Conservation (phyloP, 92 coral and sea anemone genomes). For the Zoanthus solanderi region DNA sequence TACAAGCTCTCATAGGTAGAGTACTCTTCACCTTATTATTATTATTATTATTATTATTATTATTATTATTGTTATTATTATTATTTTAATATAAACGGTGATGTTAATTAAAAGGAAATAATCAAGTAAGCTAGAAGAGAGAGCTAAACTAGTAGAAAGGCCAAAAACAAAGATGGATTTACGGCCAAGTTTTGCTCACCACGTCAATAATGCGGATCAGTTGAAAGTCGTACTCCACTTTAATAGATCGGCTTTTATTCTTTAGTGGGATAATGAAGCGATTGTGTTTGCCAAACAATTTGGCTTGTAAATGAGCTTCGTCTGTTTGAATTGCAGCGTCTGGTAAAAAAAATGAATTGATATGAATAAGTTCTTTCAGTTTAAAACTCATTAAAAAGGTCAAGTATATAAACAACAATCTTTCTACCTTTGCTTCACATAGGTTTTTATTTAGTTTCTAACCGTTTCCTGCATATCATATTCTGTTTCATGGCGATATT, state of each 20-base stretch:
- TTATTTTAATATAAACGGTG: too few species aligned
- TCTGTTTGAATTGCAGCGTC: constrained; percentile 69
- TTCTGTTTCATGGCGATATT: too few species aligned
- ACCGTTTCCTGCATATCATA: too few species aligned
- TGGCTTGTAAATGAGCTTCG: constrained; percentile 62
- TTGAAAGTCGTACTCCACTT: constrained; percentile 78
- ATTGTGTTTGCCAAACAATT: constrained; percentile 72
- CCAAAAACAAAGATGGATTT: background rate
- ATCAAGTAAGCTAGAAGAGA: background rate
- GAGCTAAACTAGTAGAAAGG: background rate
- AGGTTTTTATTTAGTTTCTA: too few species aligned
- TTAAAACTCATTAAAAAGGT: too few species aligned
- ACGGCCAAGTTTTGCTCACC: constrained; percentile 57
- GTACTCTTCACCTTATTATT: too few species aligned
- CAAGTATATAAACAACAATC: too few species aligned
- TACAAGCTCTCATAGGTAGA: too few species aligned
- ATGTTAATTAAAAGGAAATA: too few species aligned
- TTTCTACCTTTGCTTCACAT: too few species aligned
- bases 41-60: too few species aligned
- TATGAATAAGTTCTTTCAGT: background rate
- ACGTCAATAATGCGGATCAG: constrained; percentile 93
- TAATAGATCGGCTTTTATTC: constrained; percentile 56
- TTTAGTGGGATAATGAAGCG: constrained; percentile 69
- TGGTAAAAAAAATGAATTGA: constrained; percentile 21
- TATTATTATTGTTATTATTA: too few species aligned